Evolutionary conservation across 2,797 vertebrate genomes (phyloP).

Genomic region (Petrocephalus schoutedeni): DNA sequence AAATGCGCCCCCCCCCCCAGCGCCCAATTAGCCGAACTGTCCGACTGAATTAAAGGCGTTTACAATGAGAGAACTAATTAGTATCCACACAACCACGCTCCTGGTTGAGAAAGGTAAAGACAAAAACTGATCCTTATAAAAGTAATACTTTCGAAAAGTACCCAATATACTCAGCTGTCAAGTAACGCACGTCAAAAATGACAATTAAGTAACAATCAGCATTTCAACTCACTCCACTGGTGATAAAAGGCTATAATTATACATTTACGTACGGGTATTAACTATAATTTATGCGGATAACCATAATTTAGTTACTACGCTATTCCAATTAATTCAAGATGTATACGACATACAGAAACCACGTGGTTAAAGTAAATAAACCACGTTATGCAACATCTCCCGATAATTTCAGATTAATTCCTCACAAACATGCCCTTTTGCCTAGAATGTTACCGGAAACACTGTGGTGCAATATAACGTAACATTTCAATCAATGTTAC

Average conservation of each 20-base stretch:
- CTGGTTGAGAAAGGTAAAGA: not conserved
- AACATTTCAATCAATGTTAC: not conserved
- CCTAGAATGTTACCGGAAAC: too few relatives aligned
- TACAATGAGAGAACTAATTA: not conserved
- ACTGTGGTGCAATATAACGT: not conserved
- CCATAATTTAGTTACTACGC: not conserved
- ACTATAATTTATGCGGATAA: not conserved
- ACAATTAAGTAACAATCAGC: not conserved
- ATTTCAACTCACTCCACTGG: not conserved
- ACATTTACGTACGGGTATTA: not conserved
- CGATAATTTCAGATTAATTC: not conserved
- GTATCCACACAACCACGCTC: not conserved
- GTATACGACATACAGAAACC: not conserved
- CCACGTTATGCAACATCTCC: not conserved
- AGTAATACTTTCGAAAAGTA: not conserved
- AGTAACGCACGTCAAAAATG: not conserved
- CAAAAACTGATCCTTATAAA: not conserved
- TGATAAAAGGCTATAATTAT: not conserved
- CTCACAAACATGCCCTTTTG: not conserved
- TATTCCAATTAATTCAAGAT: not conserved
- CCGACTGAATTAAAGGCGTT: not conserved
- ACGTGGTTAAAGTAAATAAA: not conserved
- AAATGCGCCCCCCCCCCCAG: not conserved
- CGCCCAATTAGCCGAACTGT: not conserved
- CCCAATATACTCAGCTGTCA: not conserved